Evolutionary conservation across 2,113 vertebrate genomes (phyloP).

Genomic region (Xenus cinereus): DNA sequence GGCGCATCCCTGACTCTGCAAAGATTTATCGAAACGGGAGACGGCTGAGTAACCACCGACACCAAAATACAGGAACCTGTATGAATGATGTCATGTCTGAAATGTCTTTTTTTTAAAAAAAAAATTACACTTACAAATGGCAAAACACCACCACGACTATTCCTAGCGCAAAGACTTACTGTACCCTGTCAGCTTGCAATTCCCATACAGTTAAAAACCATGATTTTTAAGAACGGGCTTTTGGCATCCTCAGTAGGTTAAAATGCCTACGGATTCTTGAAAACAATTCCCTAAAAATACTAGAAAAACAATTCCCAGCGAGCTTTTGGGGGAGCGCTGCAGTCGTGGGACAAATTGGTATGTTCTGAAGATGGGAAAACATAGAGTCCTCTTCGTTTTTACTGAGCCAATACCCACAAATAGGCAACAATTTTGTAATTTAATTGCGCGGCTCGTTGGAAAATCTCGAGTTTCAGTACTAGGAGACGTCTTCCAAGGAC

Average conservation of each 20-base stretch:
- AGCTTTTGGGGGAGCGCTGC: neutral
- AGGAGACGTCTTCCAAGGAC: neutral
- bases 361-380: neutral
- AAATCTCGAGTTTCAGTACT: neutral
- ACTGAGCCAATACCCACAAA: neutral
- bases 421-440: neutral
- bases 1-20: neutral
- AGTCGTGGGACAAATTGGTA: neutral
- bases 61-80: constrained; percentile 56
- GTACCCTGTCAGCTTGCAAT: neutral
- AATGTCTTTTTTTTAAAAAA: neutral
- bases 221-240: neutral
- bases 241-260: neutral
- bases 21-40: neutral
- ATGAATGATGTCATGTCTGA: constrained; percentile 56
- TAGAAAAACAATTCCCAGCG: neutral
- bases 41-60: neutral
- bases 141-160: constrained; percentile 29
- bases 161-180: neutral
- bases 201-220: neutral
- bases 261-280: neutral
- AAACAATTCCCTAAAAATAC: neutral
- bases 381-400: neutral
- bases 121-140: neutral
- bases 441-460: neutral